Evolutionary conservation across 2,888 invertebrate genomes (phyloP), one percentile per base, ranked within the genome.

Genomic region (Oegoconia quadripuncta): DNA sequence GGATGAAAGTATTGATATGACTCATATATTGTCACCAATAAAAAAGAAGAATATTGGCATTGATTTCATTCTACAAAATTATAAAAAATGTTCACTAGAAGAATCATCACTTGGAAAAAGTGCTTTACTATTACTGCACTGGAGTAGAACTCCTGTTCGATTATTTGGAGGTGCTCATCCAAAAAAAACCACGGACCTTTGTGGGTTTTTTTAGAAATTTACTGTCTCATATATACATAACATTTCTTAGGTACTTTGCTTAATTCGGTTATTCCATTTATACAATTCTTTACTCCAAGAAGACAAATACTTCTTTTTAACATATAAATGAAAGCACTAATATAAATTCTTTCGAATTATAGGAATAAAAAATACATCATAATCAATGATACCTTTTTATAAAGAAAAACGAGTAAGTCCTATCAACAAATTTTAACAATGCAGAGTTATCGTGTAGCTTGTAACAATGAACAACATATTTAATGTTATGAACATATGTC

Each of bases 141-240:
- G 93, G 93, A 89, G 87, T 26, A 88, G 86, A 50, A 92, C 92
- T 2, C 91, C 92, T 0, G 91, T 93, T 0, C 79, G 89, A 47
- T 81, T 93, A 1, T 93, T 92, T 56, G 93, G 92, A 12, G 93
- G 92, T 4, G 92, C 92, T 2, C 80, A 84, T 53, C 71, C 92
- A 13, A 90, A 88, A 59, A 88, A 81, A 48, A 90, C 90, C 0
- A 77, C 83, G 8, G 89, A 90, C 44, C 73, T 89, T 40, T 93
- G 93, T 63, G 90, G 90, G 1, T 77, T 87, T 45, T 90, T 90
- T 71, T 79, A 64, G n/a, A n/a, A n/a, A 66, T 36, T 23, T 5
- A 13, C 15, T 8, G 22, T 41, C 15, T 29, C 12, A 25, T 11
- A 25, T 25, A 11, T 22, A 5, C 7, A 22, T 9, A 9, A 9